Evolutionary conservation across 2,888 invertebrate species (phyloP), one percentile per base, ranked within the genome.

Genomic region (Rhagonycha lutea): DNA sequence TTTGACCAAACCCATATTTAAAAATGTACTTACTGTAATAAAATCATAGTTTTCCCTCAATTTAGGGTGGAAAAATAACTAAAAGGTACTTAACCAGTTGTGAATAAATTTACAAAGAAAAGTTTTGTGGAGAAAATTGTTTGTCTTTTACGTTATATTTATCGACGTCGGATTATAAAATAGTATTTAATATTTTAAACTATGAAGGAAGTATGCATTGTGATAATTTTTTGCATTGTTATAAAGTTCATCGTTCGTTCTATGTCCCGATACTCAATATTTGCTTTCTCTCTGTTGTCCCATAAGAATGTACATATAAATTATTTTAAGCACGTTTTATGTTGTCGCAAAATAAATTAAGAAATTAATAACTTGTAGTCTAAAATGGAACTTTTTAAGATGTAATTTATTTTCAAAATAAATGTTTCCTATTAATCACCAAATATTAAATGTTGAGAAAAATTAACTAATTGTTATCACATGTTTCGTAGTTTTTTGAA

Each of bases 381-480:
- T 47, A 47, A 47, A 47, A n/a, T 47, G n/a, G 12, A 7, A 11
- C n/a, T n/a, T n/a, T 47, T 47, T n/a, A 47, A 5, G 47, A n/a
- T 47, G 47, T n/a, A 47, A 47, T n/a, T n/a, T 47, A 47, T 47
- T 47, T 47, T 47, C 47, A 4, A n/a, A 47, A n/a, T n/a, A 47
- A 47, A 47, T n/a, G n/a, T n/a, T 47, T 47, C 10, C 14, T 28
- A 70, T 60, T 74, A 73, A 61, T 18, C 76, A 68, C 71, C 14
- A 65, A 70, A 69, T 70, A 24, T 69, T 61, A 73, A 29, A 60
- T 26, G 65, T 47, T 76, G 74, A 80, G 80, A 81, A 82, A 82
- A 82, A 79, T 78, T 81, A 80, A 80, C 81, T 83, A 83, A 83
- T 83, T 83, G 80, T 81, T 78, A 78, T 81, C 82, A 82, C 80